A percentile compares a stretch with the other conserved stretches of the same genome.
Conservation (phyloP, 2,113 vertebrate genomes). For the Misgurnus anguillicaudatus region DNA sequence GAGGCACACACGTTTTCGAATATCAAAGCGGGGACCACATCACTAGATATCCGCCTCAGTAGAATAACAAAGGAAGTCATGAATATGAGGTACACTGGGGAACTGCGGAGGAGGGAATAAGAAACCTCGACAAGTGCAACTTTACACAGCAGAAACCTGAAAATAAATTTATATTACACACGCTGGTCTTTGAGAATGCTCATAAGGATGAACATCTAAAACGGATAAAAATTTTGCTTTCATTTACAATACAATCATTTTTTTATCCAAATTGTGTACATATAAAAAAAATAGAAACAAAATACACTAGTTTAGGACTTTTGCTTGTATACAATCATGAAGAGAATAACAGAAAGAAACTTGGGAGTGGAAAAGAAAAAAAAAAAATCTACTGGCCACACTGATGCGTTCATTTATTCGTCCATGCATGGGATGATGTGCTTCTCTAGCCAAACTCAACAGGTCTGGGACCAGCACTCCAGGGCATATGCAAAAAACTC, state of each 20-base stretch:
- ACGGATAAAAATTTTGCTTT: constrained; percentile 92
- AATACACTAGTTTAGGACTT: constrained; percentile 93
- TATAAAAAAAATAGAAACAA: constrained; percentile 87
- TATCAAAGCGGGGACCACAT: background rate
- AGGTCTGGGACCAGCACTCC: background rate
- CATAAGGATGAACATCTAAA: constrained; percentile 77
- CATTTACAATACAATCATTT: constrained; percentile 98
- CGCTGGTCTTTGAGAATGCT: constrained; percentile 84
- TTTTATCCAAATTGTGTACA: constrained; percentile 81
- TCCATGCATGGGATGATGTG: background rate
- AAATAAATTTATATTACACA: constrained; percentile 87
- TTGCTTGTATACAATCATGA: constrained; percentile 97
- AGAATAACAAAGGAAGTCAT: constrained; percentile 73
- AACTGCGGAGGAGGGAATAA: constrained; percentile 23
- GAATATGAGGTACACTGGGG: constrained; percentile 71
- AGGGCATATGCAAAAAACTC: constrained; percentile 2
- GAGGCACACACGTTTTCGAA: constrained; percentile 75
- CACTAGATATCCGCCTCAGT: constrained; percentile 52
- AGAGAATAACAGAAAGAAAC: constrained; percentile 72
- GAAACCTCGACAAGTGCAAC: constrained; percentile 84
- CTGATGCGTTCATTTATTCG: background rate
- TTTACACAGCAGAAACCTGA: constrained; percentile 87
- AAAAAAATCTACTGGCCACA: constrained; percentile 76
- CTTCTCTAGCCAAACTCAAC: constrained; percentile 5
- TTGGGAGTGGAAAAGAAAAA: constrained; percentile 2